Percentiles rank a stretch among this genome's conserved stretches.
Conservation (phyloP, 2,888 invertebrate species). For the Heliconius hortense region DNA sequence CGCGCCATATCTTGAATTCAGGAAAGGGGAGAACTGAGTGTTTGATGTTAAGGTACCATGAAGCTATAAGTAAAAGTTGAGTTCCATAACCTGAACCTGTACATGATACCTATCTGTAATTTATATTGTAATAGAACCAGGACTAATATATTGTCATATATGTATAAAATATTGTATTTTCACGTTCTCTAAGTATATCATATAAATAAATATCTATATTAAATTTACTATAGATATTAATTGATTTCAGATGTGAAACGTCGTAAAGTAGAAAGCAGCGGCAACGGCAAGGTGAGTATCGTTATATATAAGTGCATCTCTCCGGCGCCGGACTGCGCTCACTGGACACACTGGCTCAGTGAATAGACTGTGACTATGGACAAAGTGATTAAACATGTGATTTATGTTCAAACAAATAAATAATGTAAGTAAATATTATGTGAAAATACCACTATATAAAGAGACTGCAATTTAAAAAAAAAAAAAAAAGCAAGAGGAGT, state of each 20-base stretch:
- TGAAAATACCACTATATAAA: neutral
- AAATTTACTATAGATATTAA: conserved; percentile 10
- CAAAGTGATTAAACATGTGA: conserved; percentile 27
- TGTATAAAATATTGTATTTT: too few species aligned
- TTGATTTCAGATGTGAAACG: conserved; percentile 87
- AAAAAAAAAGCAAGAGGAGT: neutral
- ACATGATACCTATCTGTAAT: too few species aligned
- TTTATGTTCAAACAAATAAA: conserved; percentile 23
- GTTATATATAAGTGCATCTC: conserved; percentile 70
- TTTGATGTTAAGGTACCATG: too few species aligned
- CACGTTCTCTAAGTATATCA: too few species aligned
- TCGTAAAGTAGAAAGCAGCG: conserved; percentile 90
- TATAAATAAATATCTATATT: neutral
- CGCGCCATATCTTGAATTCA: too few species aligned
- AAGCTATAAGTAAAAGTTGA: too few species aligned
- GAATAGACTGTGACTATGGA: conserved; percentile 31
- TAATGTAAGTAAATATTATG: conserved; percentile 11
- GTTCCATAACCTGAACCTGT: too few species aligned
- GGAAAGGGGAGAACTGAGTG: too few species aligned
- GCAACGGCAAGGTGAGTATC: conserved; percentile 92
- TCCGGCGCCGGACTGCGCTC: conserved; percentile 81
- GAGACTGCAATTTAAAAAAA: neutral
- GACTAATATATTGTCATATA: too few species aligned
- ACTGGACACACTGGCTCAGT: conserved; percentile 50
- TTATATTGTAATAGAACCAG: too few species aligned